Conservation (phyloP, 2,888 invertebrate species). For the Drosophila neonasuta region DNA sequence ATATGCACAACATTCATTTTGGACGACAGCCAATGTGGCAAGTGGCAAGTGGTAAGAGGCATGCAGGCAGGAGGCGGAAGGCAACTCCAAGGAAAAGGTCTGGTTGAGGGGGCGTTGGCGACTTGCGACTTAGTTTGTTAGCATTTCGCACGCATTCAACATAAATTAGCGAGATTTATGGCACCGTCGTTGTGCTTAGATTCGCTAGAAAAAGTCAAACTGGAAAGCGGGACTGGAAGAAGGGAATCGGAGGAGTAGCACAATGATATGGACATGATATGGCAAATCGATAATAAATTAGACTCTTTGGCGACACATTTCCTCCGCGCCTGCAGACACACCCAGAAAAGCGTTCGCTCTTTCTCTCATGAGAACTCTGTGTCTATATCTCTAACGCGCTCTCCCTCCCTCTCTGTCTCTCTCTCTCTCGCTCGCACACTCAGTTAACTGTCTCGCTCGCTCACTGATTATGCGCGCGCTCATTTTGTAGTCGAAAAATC, state of each 20-base stretch:
- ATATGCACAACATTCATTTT: conserved; percentile 64
- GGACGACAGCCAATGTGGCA: conserved; percentile 23
- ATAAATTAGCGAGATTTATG: conserved; percentile 75
- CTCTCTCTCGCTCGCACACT: background rate
- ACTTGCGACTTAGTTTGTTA: conserved; percentile 64
- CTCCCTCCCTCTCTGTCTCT: background rate
- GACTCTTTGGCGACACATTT: conserved; percentile 73
- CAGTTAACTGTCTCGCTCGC: conserved; percentile 41
- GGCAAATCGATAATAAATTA: conserved; percentile 73
- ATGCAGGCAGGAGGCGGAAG: background rate
- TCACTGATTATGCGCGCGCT: conserved; percentile 72
- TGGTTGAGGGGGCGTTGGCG: conserved; percentile 28
- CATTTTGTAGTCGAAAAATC: conserved; percentile 68
- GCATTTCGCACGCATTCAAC: conserved; percentile 73
- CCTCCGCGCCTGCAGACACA: conserved; percentile 61
- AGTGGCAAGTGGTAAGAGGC: background rate
- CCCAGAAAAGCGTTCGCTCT: conserved; percentile 51
- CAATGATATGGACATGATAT: conserved; percentile 59
- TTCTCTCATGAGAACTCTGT: conserved; percentile 4
- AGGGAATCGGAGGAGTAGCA: conserved; percentile 9
- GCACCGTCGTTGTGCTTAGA: conserved; percentile 60
- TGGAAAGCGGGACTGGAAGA: conserved; percentile 5
- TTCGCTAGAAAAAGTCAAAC: conserved; percentile 55
- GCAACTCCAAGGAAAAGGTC: conserved; percentile 4
- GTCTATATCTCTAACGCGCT: background rate